A percentile compares a stretch with the other conserved stretches of the same genome.
These are phyloP conservation scores for Eriocheir sinensis DNA, from an alignment of 1,140 invertebrate species.

Conservation along the genomic window DNA sequence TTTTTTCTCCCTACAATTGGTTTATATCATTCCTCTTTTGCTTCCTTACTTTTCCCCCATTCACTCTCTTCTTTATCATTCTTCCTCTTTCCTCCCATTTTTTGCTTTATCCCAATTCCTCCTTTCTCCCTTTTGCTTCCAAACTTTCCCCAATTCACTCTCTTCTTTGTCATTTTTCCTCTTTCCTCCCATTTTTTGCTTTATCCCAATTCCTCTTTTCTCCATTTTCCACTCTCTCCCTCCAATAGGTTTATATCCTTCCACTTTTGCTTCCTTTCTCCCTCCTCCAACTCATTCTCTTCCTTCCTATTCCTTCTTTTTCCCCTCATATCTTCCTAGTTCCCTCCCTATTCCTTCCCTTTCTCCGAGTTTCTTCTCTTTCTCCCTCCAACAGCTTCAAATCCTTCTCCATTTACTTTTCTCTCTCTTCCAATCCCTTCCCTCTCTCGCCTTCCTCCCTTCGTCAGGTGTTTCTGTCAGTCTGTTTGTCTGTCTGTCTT, in stretches of 20 bases:
- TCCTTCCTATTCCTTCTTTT: not conserved
- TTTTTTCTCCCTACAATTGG: not conserved
- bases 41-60: not conserved
- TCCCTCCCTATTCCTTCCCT: not conserved
- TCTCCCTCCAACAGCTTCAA: not conserved
- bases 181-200: not conserved
- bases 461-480: slow-evolving; percentile 35
- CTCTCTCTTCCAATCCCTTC: too few relatives aligned
- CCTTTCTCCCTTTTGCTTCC: not conserved
- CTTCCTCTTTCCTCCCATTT: not conserved
- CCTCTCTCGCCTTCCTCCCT: not conserved
- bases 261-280: not conserved
- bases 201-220: not conserved
- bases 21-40: not conserved
- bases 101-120: not conserved
- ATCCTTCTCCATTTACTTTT: not conserved
- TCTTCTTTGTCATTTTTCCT: not conserved
- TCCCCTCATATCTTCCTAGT: not conserved
- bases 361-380: not conserved
- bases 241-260: not conserved
- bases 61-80: not conserved
- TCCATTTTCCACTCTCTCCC: not conserved
- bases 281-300: too few relatives aligned
- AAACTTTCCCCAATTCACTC: not conserved
- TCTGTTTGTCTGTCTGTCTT: too few relatives aligned